phyloP scores from a whole-genome alignment of 2,113 vertebrate genomes.

The Antennarius striatus region DNA sequence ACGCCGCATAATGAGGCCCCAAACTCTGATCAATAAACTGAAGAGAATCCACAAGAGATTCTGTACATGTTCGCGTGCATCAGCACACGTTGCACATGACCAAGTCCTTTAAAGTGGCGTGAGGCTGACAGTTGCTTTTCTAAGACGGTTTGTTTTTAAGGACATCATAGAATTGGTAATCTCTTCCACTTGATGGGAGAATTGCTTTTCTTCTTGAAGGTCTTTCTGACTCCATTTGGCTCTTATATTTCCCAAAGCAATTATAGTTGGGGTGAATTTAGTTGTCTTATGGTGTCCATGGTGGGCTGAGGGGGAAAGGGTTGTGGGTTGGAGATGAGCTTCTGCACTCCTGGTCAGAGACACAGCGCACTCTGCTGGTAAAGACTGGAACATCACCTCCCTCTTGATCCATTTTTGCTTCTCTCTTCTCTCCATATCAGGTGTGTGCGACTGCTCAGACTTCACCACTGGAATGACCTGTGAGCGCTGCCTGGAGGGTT shows the following conservation, averaged over 20 bases:
- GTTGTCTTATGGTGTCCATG: slow-evolving; percentile 58
- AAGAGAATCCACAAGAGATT: slow-evolving; percentile 12
- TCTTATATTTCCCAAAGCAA: slow-evolving; percentile 76
- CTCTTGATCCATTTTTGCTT: slow-evolving; percentile 51
- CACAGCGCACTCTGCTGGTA: slow-evolving; percentile 77
- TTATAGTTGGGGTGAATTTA: slow-evolving; percentile 71
- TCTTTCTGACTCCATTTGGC: slow-evolving; percentile 61
- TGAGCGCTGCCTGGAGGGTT: slow-evolving; percentile 86
- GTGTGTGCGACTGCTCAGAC: slow-evolving; percentile 85
- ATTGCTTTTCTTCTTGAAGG: slow-evolving; percentile 70
- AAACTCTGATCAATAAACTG: slow-evolving; percentile 18
- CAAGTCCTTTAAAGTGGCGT: slow-evolving; percentile 31
- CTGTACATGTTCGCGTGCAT: background rate
- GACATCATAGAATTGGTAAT: slow-evolving; percentile 71
- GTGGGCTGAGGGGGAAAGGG: slow-evolving; percentile 36
- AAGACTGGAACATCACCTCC: slow-evolving; percentile 4
- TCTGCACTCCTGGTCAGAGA: slow-evolving; percentile 45
- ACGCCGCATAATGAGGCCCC: slow-evolving; percentile 1
- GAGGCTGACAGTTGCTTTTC: slow-evolving; percentile 40
- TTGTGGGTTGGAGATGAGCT: slow-evolving; percentile 4
- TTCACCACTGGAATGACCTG: slow-evolving; percentile 87
- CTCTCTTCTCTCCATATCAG: slow-evolving; percentile 72
- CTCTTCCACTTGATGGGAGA: slow-evolving; percentile 56
- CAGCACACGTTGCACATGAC: slow-evolving; percentile 21
- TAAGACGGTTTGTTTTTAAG: slow-evolving; percentile 52